Percentiles rank a stretch among this genome's conserved stretches.
These are phyloP conservation scores for Otis tarda DNA, from an alignment of 2,113 vertebrate genomes.

Conservation along the genomic window DNA sequence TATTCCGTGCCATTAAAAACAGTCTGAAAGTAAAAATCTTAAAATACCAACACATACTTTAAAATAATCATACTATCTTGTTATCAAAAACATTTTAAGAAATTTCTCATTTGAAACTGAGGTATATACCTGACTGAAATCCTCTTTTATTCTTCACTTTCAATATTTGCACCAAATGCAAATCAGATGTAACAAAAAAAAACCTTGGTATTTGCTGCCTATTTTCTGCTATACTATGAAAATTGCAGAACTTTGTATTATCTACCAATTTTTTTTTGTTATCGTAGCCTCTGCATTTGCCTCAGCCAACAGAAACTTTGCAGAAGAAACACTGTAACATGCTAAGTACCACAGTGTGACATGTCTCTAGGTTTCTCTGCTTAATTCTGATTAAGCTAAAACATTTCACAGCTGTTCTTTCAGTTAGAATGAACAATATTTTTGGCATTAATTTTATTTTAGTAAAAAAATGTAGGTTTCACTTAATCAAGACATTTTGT, in stretches of 20 bases:
- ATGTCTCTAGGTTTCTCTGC: background rate
- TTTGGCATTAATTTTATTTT: background rate
- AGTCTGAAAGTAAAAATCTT: background rate
- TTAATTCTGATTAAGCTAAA: background rate
- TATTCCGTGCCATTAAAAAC: background rate
- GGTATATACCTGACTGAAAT: background rate
- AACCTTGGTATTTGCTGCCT: background rate
- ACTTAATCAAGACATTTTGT: background rate
- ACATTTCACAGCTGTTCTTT: background rate
- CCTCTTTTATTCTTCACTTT: background rate
- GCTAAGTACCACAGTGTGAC: background rate
- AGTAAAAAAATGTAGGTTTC: background rate
- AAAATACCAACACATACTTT: background rate
- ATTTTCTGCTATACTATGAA: background rate
- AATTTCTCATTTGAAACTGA: background rate
- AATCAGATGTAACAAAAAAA: background rate
- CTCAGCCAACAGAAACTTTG: background rate
- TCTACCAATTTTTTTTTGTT: background rate
- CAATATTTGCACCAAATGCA: background rate
- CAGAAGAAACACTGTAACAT: background rate
- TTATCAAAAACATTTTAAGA: background rate
- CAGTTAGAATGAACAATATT: background rate
- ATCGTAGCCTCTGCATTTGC: background rate
- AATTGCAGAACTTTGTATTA: background rate
- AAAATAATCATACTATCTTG: background rate